These are phyloP conservation scores for Tiliqua scincoides DNA, from an alignment of 2,113 vertebrate genomes.

Conservation along the genomic window DNA sequence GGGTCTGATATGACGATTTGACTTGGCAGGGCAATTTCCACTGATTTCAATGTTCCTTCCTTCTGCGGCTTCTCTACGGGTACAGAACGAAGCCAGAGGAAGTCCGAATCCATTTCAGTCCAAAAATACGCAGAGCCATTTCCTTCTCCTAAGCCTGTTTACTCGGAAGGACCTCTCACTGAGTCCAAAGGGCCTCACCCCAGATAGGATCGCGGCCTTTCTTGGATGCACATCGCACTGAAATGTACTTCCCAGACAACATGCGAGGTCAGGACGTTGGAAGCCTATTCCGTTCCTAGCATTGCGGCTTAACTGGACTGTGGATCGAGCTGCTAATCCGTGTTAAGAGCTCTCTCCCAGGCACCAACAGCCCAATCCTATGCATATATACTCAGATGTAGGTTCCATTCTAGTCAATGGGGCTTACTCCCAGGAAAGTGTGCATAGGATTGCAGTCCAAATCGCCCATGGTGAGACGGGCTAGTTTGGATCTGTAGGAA, in stretches of 20 bases:
- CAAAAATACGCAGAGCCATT: background rate
- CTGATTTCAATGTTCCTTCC: background rate
- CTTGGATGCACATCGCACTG: background rate
- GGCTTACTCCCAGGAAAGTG: too few species aligned
- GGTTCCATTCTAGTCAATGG: too few species aligned
- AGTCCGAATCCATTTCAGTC: background rate
- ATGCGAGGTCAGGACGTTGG: background rate
- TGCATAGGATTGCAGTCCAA: too few species aligned
- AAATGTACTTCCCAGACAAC: background rate
- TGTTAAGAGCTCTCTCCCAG: background rate
- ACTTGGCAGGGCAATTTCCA: background rate
- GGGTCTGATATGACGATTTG: background rate
- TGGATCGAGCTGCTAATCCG: background rate
- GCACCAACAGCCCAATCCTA: too few species aligned
- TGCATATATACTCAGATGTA: too few species aligned
- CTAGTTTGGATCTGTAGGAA: background rate
- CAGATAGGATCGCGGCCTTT: background rate
- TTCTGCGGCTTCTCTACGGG: too few species aligned
- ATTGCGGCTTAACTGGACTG: background rate
- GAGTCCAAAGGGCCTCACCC: background rate
- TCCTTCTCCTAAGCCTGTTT: background rate
- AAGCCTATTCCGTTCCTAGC: background rate
- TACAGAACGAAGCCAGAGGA: background rate
- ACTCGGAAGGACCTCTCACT: background rate
- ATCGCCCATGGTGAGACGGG: background rate